These are phyloP conservation scores for Beaufortia kweichowensis DNA, from an alignment of 2,113 vertebrate species.

Conservation along the genomic window DNA sequence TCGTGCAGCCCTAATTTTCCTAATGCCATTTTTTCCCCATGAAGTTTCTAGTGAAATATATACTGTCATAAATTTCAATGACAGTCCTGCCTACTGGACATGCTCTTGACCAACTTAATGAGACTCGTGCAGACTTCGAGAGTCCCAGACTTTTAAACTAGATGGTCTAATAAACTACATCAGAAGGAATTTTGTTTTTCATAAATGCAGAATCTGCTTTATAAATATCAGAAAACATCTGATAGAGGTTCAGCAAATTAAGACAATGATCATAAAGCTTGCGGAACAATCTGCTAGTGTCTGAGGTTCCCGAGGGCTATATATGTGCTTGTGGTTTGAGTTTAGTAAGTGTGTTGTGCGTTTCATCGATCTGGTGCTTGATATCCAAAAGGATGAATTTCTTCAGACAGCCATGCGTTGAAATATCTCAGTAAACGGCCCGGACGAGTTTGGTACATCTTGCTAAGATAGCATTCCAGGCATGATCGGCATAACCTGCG, in stretches of 20 bases:
- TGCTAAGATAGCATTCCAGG: slow-evolving; percentile 69
- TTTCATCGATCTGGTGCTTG: slow-evolving; percentile 1
- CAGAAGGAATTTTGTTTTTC: not conserved
- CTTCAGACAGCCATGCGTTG: slow-evolving; percentile 35
- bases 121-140: no score
- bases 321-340: slow-evolving; percentile 6
- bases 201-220: slow-evolving; percentile 4
- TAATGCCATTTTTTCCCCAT: no score
- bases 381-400: slow-evolving; percentile 29
- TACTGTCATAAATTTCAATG: no score
- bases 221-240: not conserved
- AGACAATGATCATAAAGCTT: no score
- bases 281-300: no score
- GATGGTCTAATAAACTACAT: not conserved
- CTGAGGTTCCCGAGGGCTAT: not conserved
- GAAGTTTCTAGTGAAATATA: no score
- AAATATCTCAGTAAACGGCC: slow-evolving; percentile 38
- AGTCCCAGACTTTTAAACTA: no score
- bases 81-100: no score
- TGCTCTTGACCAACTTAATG: no score
- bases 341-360: not conserved
- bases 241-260: not conserved
- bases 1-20: no score
- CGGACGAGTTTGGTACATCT: slow-evolving; percentile 61
- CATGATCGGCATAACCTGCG: slow-evolving; percentile 59